Percentiles rank a stretch among this genome's conserved stretches.
These are phyloP conservation scores for Etia nguti DNA, from an alignment of 2,113 vertebrate genomes.

Conservation along the genomic window DNA sequence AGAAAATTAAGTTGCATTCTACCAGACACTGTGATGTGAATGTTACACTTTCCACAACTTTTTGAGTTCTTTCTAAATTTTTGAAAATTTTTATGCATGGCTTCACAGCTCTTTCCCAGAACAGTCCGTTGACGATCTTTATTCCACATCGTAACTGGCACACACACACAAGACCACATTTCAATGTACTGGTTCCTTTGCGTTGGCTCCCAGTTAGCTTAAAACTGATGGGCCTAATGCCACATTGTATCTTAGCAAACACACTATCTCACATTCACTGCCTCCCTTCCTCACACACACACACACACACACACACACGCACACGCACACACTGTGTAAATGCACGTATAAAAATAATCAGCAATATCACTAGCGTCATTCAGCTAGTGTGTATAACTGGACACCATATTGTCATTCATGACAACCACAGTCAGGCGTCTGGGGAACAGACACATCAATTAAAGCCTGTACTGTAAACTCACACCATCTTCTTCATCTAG, in stretches of 20 bases:
- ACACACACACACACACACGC: background rate
- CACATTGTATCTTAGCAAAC: background rate
- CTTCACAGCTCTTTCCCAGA: background rate
- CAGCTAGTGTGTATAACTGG: no score
- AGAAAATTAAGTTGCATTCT: background rate
- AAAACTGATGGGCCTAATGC: background rate
- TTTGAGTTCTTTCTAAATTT: background rate
- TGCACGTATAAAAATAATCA: background rate
- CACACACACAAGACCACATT: background rate
- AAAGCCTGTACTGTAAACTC: background rate
- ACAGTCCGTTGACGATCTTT: no score
- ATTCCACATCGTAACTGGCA: background rate
- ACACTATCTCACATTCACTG: background rate
- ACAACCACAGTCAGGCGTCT: background rate
- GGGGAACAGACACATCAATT: background rate
- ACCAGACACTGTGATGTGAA: background rate
- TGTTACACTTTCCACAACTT: background rate
- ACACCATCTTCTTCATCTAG: background rate
- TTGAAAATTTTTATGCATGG: background rate
- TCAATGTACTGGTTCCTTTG: background rate
- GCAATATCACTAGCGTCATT: background rate
- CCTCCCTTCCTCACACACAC: background rate
- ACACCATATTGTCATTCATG: no score
- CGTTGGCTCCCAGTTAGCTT: background rate
- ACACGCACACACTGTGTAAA: background rate